Evolutionary conservation across 2,113 vertebrate genomes (phyloP), one percentile per base, ranked within the genome.

Genomic region (Callospermophilus lateralis): DNA sequence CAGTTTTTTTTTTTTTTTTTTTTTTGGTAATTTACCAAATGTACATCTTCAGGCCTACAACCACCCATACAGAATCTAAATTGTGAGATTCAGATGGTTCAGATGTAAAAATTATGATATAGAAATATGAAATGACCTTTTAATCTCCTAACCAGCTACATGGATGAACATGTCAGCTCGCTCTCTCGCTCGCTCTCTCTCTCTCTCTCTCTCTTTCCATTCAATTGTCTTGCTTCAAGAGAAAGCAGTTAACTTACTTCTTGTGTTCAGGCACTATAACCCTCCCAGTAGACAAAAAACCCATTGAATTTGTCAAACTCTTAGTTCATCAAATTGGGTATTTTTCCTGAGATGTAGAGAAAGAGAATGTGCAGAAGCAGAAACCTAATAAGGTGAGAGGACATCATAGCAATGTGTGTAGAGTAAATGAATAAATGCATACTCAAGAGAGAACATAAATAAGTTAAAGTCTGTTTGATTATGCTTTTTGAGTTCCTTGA

Each of bases 401-500:
- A 83, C 63, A 26, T 19, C 37, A 34, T 84, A 70, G 30, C 6
- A 91, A 51, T 91, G 11, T 88, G 15, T 53, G n/a, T 67, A 22
- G 55, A 65, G 13, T 77, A 93, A 72, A 78, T 45, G 12, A 90
- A 55, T 77, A 85, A 80, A 86, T 85, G 70, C 70, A 93, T 34
- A 58, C 12, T 55, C 30, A 85, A 45, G n/a, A 65, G 7, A 78
- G 5, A 84, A 32, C 53, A 55, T 37, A 95, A 79, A 28, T 95
- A 51, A 63, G 51, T 80, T 55, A 79, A 53, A 73, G 65, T 6
- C 30, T 84, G 0, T 76, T 86, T 76, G 58, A 67, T 26, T 70
- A 74, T 55, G n/a, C 15, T 13, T 84, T 93, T 74, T 81, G 61
- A 68, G 34, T 94, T 94, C 20, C 48, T 91, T 92, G 63, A 84